Percentiles rank a stretch among this genome's conserved stretches.
Evolutionary conservation across 2,113 vertebrate genomes (phyloP).

Genomic region (Syrrhaptes paradoxus): DNA sequence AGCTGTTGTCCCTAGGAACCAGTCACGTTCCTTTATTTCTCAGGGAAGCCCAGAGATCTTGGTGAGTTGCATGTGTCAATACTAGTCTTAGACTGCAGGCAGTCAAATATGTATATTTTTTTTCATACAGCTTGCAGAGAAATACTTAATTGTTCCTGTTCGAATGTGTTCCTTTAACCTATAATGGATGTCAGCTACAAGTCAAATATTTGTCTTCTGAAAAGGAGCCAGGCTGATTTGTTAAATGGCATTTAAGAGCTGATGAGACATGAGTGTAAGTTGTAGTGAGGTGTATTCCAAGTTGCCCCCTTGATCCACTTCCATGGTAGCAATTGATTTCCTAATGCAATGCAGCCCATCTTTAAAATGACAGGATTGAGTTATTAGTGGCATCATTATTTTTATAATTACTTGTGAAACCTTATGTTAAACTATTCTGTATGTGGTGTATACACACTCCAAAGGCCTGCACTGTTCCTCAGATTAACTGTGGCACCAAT

Average conservation of each 20-base stretch:
- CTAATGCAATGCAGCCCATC: neutral
- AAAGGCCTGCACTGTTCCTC: neutral
- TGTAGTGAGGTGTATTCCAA: neutral
- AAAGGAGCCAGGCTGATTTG: neutral
- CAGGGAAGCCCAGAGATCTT: conserved; percentile 95
- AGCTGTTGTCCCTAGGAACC: conserved; percentile 91
- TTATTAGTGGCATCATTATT: neutral
- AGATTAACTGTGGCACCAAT: neutral
- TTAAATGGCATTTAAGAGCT: neutral
- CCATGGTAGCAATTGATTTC: neutral
- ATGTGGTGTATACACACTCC: neutral
- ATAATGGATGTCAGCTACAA: neutral
- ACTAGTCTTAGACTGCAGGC: neutral
- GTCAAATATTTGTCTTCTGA: neutral
- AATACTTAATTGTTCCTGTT: neutral
- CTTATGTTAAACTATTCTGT: neutral
- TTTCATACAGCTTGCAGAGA: neutral
- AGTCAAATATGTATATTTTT: neutral
- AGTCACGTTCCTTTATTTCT: conserved; percentile 96
- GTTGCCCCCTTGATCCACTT: neutral
- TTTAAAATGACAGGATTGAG: neutral
- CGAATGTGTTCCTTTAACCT: neutral
- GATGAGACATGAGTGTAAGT: neutral
- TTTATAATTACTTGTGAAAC: too few species aligned
- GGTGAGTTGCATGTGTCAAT: conserved; percentile 78